These are phyloP conservation scores for Gallinago undulata DNA, from an alignment of 2,113 vertebrate species.

Conservation along the genomic window DNA sequence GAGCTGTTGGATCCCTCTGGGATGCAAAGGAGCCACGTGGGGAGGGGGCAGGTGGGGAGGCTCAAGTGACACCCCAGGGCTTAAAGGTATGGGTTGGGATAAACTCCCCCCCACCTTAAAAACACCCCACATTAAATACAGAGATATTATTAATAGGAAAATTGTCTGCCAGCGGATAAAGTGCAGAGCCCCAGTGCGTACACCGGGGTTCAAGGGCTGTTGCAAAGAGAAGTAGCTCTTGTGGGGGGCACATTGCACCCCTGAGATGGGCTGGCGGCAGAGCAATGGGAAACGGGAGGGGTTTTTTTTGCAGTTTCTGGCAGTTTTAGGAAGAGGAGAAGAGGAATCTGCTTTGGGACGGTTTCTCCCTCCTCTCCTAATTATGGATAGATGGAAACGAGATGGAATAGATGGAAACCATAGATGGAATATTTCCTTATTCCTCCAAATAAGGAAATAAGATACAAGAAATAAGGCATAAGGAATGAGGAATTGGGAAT, in stretches of 20 bases:
- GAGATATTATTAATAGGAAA: neutral
- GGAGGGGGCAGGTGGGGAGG: fast-evolving
- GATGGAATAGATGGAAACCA: neutral
- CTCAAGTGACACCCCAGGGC: fast-evolving
- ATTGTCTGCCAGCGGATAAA: neutral
- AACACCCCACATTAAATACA: fast-evolving
- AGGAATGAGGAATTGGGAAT: neutral
- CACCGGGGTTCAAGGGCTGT: neutral
- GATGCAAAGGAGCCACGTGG: neutral
- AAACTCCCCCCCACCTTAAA: too few species aligned
- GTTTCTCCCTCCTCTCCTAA: neutral
- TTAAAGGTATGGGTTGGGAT: neutral
- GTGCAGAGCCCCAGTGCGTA: fast-evolving
- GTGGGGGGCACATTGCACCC: fast-evolving
- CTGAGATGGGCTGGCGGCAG: neutral
- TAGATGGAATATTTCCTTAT: too few species aligned
- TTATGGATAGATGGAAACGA: neutral
- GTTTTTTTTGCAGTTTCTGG: neutral
- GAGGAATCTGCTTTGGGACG: neutral
- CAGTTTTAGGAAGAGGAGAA: neutral
- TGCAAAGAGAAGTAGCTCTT: neutral
- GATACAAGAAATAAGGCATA: neutral
- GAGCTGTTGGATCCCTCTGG: neutral
- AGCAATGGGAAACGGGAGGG: neutral
- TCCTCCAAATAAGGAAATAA: neutral